These are phyloP conservation scores for Cyclargus thomasi DNA, from an alignment of 1,140 invertebrate species.

Conservation along the genomic window DNA sequence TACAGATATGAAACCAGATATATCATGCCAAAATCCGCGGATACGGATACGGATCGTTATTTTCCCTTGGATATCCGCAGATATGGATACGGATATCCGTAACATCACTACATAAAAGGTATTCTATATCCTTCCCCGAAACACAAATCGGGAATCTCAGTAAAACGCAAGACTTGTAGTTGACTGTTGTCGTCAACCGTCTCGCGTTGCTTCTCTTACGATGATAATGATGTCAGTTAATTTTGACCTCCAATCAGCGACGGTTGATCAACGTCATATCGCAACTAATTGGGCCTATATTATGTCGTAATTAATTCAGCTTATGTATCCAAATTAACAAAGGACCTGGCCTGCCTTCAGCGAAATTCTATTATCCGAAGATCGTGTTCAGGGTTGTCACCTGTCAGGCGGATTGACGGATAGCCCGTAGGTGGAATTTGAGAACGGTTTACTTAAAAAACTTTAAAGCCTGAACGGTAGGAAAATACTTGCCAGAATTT, in stretches of 20 bases:
- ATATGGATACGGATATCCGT: no score
- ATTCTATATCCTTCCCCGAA: no score
- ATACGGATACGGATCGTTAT: no score
- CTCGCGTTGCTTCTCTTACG: background rate
- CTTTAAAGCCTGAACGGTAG: background rate
- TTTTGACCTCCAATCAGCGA: background rate
- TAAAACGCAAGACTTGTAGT: no score
- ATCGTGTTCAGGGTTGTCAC: background rate
- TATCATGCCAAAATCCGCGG: no score
- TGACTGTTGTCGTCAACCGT: no score
- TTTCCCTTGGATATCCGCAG: no score
- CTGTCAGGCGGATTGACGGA: background rate
- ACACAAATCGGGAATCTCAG: no score
- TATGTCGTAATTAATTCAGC: background rate
- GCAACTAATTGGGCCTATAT: background rate
- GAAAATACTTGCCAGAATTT: background rate
- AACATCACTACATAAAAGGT: no score
- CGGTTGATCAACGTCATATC: background rate
- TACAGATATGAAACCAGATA: no score
- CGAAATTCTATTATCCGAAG: slow-evolving; percentile 2
- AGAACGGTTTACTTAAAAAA: background rate
- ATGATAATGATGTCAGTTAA: background rate
- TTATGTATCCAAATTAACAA: background rate
- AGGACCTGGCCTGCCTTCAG: background rate
- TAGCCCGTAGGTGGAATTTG: slow-evolving; percentile 2